These are phyloP conservation scores for Anoplolepis gracilipes DNA, from an alignment of 1,140 invertebrate genomes.

Conservation along the genomic window DNA sequence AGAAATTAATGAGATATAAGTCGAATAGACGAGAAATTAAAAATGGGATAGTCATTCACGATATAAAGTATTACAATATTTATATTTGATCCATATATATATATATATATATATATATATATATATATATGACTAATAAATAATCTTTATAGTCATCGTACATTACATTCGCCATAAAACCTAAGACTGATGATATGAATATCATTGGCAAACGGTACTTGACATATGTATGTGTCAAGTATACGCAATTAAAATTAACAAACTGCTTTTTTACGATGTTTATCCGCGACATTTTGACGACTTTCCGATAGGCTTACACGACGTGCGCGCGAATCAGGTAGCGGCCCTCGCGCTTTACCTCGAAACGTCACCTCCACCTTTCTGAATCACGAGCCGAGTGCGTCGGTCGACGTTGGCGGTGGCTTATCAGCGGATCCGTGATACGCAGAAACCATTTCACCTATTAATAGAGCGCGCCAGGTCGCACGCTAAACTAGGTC, in stretches of 20 bases:
- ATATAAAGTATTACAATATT: neutral
- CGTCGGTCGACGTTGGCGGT: neutral
- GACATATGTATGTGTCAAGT: neutral
- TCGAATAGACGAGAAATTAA: neutral
- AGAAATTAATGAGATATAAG: neutral
- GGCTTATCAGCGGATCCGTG: constrained; percentile 41
- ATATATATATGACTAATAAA: neutral
- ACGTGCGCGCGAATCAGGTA: neutral
- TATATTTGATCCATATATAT: neutral
- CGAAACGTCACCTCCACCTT: neutral
- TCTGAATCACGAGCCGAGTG: neutral
- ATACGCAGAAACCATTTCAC: constrained; percentile 52
- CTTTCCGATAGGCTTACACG: neutral
- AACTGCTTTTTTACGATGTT: neutral
- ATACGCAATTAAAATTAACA: neutral
- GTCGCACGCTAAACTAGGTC: constrained; percentile 68
- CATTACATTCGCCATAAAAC: neutral
- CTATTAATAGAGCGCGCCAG: constrained; percentile 69
- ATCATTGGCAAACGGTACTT: neutral
- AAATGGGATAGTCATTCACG: neutral
- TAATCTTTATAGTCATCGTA: neutral
- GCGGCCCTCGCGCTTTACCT: neutral
- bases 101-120: no score
- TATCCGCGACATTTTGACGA: neutral
- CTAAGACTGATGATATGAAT: neutral